Evolutionary conservation across 2,113 vertebrate genomes (phyloP), one percentile per base, ranked within the genome.

Genomic region (Clarias magur): DNA sequence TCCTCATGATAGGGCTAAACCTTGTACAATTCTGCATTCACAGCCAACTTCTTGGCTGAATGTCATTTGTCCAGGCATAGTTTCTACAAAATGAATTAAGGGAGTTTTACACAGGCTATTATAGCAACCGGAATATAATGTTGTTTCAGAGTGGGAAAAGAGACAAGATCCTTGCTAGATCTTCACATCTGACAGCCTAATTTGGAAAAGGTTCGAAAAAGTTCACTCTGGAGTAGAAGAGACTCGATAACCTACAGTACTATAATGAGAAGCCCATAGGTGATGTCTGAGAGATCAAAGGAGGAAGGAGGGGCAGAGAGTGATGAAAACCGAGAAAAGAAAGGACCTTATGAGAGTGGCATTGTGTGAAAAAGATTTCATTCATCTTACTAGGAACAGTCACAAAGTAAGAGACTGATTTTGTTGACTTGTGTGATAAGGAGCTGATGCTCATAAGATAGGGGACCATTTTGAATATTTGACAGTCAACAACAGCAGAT

Each of bases 241-340:
- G 79, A 2, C 79, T 80, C 23, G 38, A 21, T 57, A 60, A 60
- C 27, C 56, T 38, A 80, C 57, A 62, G 79, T 80, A 80, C 19
- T 60, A 60, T 60, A 80, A 80, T 80, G 30, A 80, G 30, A 80
- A 38, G 57, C 57, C 79, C 79, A 80, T 62, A 59, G 78, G 54
- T 80, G 54, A 59, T 80, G 78, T 59, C n/a, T 80, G 79, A 38
- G 30, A 60, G 57, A 80, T 60, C 79, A 80, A 62, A 80, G 79
- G 11, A 60, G 30, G 56, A 80, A 59, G 79, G 30, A 80, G 42
- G 78, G 59, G 56, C 27, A 11, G 54, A 80, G 16, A 59, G 78
- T 59, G 54, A 79, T 54, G 23, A 54, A 56, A n/a, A n/a, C 72
- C 3, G 13, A 54, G 25, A 27, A 54, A 78, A n/a, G 54, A 79